phyloP scores from a whole-genome alignment of 37 sponge, comb jelly and placozoan genomes.

The Crambe crambe region DNA sequence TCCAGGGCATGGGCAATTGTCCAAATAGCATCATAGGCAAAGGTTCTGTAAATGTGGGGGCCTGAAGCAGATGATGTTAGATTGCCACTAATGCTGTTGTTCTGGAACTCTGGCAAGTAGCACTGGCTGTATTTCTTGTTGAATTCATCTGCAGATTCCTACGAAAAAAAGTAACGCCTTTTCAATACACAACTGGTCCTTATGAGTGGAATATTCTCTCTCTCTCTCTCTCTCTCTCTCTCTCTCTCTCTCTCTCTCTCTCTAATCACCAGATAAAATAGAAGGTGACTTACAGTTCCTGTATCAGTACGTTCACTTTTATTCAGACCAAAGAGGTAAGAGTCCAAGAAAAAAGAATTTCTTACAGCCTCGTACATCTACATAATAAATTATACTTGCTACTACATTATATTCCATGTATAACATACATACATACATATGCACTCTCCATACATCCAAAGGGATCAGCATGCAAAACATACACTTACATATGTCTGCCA shows the following conservation, averaged over 20 bases:
- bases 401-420: background rate
- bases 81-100: background rate
- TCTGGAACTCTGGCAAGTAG: constrained; percentile 26
- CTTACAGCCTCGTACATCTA: constrained; percentile 33
- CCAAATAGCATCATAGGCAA: constrained; percentile 63
- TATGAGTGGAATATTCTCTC: too few species aligned
- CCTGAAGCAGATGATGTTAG: background rate
- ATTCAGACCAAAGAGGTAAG: constrained; percentile 7
- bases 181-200: too few species aligned
- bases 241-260: too few species aligned
- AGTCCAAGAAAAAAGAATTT: constrained; percentile 35
- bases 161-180: background rate
- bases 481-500: too few species aligned
- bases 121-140: constrained; percentile 19
- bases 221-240: too few species aligned
- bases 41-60: constrained; percentile 21
- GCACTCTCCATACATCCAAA: too few species aligned
- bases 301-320: background rate
- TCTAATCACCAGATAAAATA: too few species aligned
- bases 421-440: background rate
- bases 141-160: constrained; percentile 17
- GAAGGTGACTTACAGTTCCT: constrained; percentile 36
- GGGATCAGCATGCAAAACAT: too few species aligned
- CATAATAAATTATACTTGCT: background rate
- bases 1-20: constrained; percentile 50